Evolutionary conservation across 2,888 invertebrate genomes (phyloP), one percentile per base, ranked within the genome.

Genomic region (Germaria angustata): DNA sequence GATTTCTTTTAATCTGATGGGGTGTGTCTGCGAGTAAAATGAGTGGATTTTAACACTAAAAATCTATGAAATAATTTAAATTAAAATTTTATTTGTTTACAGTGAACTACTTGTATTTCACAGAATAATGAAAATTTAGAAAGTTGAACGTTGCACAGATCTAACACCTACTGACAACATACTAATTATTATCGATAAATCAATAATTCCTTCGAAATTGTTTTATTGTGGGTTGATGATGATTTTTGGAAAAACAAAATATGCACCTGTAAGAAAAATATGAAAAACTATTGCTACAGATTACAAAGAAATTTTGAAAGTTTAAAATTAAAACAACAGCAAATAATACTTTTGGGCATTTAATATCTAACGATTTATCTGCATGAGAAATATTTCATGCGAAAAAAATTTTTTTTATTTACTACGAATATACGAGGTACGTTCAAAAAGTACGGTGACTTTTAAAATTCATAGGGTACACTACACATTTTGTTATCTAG

Each of bases 1-100:
- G 81, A 81, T 71, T 72, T 72, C 46, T 55, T 66, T 77, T 34
- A 46, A 72, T 59, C 24, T 71, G 76, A 76, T 71, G 63, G 20
- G 49, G 53, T 49, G 71, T 46, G 41, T n/a, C n/a, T n/a, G n/a
- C n/a, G n/a, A n/a, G 59, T 65, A 44, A 41, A 51, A 55, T 20
- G 28, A 22, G n/a, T 20, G 2, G n/a, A 36, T 66, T 66, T 53
- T 39, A 53, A 36, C 61, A 55, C 61, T 20, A 11, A 24, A 55
- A 39, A 24, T 57, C 59, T 76, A 49, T 39, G 17, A 28, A 66
- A 46, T 51, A 69, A 32, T 59, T 53, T 34, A 11, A 22, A 44
- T 41, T 20, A 17, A 17, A 34, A 11, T 28, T 39, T 55, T 9
- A 39, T 24, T 76, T 76, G 71, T 65, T 80, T 71, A 76, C 11